Evolutionary conservation across 30 jellyfish, hydroid and myxozoan genomes (phyloP), one percentile per base, ranked within the genome.

Genomic region (Sanderia malayensis): DNA sequence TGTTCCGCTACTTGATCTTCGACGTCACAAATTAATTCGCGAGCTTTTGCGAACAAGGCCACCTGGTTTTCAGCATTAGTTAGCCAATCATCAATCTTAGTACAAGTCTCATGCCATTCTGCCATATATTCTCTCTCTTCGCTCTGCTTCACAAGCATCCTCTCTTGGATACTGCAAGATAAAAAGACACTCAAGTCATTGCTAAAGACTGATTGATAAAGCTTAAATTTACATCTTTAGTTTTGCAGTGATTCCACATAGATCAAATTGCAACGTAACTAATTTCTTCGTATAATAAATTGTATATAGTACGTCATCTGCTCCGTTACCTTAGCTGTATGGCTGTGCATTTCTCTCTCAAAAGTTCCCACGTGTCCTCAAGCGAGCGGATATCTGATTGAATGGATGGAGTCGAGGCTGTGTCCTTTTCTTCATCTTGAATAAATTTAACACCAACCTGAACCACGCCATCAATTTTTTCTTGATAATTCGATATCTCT

Each of bases 1-100:
- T 82, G 94, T 47, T 71, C 84, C 21, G 94, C 53, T 24, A 82
- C 94, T 71, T 82, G 94, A 18, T 44, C 86, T 20, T 82, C 94
- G 26, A 82, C 76, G 3, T 41, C 81, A 21, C 59, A 28, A 29
- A 82, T 70, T 18, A 59, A 44, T 1, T 62, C 82, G 44, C 26
- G 66, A 25, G 94, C 74, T 27, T 31, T 30, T 28, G 71, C 82
- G 62, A 82, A 82, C 81, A 31, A n/a, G 25, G 19, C 75, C 15
- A 86, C 94, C 86, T 82, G 67, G 60, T 67, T 52, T 34, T 82
- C 94, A 63, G 86, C 94, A 62, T 37, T 61, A 15, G 78, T 46
- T 3, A 82, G 76, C 94, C 94, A 82, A 23, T 72, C 85, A 7
- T 82, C 86, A 26, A 82, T 72, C 49, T 82, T 82, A 67, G 22